These are phyloP conservation scores for Silurus glanis DNA, from an alignment of 2,113 vertebrate species.

Conservation along the genomic window DNA sequence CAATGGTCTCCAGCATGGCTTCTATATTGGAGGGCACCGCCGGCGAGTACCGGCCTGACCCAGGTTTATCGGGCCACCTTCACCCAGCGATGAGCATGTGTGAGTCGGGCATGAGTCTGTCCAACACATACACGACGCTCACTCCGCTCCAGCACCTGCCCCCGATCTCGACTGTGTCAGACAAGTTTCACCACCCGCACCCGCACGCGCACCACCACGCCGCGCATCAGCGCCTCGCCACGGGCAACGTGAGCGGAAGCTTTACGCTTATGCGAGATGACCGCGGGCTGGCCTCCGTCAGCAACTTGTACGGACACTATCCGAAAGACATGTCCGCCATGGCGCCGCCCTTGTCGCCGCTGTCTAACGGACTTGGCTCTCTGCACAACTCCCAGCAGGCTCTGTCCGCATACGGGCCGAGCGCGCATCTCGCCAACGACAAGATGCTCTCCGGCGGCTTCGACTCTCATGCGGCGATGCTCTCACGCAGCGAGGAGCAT, in stretches of 20 bases:
- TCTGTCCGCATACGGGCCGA: conserved; percentile 83
- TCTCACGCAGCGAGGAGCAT: conserved; percentile 90
- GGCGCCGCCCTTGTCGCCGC: conserved; percentile 90
- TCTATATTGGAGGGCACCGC: conserved; percentile 84
- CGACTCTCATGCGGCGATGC: conserved; percentile 90
- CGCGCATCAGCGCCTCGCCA: conserved; percentile 83
- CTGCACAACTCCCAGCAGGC: conserved; percentile 92
- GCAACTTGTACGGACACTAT: conserved; percentile 92
- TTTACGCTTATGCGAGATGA: conserved; percentile 97
- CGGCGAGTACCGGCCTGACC: conserved; percentile 88
- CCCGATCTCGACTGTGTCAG: conserved; percentile 90
- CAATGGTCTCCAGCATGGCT: conserved; percentile 88
- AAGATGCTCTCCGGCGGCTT: conserved; percentile 93
- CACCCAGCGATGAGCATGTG: conserved; percentile 98
- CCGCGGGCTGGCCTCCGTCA: conserved; percentile 87
- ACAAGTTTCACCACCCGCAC: conserved; percentile 93
- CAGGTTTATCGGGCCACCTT: conserved; percentile 82
- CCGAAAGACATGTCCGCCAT: conserved; percentile 93
- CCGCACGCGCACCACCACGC: conserved; percentile 84
- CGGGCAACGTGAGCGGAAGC: conserved; percentile 91
- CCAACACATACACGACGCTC: conserved; percentile 93
- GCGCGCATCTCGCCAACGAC: conserved; percentile 84
- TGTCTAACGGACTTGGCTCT: conserved; percentile 88
- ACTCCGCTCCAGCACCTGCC: conserved; percentile 96
- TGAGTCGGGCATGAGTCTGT: conserved; percentile 88